A percentile compares a stretch with the other conserved stretches of the same genome.
phyloP scores from a whole-genome alignment of 2,888 invertebrate genomes.

The Philaethria dido region DNA sequence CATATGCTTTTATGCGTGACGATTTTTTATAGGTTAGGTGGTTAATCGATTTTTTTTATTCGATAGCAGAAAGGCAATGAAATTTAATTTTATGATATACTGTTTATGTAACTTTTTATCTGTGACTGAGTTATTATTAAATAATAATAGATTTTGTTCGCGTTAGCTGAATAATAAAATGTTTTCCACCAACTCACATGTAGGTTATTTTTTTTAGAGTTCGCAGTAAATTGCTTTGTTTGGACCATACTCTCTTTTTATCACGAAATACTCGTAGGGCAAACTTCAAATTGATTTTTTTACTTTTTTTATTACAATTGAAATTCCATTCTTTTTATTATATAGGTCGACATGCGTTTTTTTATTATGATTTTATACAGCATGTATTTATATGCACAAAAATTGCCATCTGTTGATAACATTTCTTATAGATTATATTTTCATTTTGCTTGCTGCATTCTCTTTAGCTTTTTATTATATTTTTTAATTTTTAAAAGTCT shows the following conservation, averaged over 20 bases:
- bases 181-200: constrained; percentile 24
- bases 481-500: background rate
- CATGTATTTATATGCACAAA: constrained; percentile 21
- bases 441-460: background rate
- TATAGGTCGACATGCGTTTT: background rate
- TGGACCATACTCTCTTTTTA: background rate
- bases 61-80: background rate
- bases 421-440: background rate
- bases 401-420: constrained; percentile 32
- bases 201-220: background rate
- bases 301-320: background rate
- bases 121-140: background rate
- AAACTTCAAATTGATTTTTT: background rate
- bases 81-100: background rate
- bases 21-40: background rate
- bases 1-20: constrained; percentile 3
- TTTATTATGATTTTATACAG: background rate
- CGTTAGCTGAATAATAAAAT: background rate
- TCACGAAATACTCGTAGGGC: background rate
- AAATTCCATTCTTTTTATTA: background rate
- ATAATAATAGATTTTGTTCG: background rate
- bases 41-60: background rate
- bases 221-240: background rate
- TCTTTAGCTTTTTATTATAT: background rate
- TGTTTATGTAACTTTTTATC: background rate